These are phyloP conservation scores for Glaucomys volans DNA, from an alignment of 2,113 vertebrate genomes.

Conservation along the genomic window DNA sequence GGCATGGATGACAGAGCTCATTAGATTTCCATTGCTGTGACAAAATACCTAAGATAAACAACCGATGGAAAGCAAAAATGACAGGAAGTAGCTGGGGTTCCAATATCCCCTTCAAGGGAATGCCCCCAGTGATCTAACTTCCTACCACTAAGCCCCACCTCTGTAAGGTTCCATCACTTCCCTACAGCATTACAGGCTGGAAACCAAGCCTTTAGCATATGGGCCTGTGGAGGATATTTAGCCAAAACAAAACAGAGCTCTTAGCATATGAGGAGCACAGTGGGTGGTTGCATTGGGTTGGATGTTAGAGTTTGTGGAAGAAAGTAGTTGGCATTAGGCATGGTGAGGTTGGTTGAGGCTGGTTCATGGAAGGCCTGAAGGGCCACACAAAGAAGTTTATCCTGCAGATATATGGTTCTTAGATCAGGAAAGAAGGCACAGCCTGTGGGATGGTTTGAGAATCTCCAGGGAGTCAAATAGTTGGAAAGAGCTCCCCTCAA, in stretches of 20 bases:
- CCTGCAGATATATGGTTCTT: background rate
- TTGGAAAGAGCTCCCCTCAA: background rate
- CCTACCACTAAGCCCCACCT: no score
- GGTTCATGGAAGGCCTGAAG: background rate
- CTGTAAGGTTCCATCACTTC: no score
- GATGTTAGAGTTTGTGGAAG: background rate
- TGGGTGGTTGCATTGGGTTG: background rate
- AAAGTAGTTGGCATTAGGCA: background rate
- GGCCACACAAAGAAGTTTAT: background rate
- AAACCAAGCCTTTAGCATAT: no score
- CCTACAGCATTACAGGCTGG: no score
- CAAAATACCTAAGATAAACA: background rate
- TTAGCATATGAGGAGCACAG: fast-evolving
- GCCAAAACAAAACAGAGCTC: background rate
- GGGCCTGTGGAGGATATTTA: no score
- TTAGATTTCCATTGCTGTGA: background rate
- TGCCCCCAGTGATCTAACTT: no score
- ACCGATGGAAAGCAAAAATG: no score
- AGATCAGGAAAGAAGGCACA: background rate
- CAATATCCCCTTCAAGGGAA: background rate
- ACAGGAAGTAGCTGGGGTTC: no score
- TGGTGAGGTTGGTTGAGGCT: background rate
- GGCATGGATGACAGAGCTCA: background rate
- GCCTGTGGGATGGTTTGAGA: no score
- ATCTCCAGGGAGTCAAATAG: background rate